Base-by-base conservation (phyloP, 2,888 invertebrate genomes). In the Parelbella ahira region DNA sequence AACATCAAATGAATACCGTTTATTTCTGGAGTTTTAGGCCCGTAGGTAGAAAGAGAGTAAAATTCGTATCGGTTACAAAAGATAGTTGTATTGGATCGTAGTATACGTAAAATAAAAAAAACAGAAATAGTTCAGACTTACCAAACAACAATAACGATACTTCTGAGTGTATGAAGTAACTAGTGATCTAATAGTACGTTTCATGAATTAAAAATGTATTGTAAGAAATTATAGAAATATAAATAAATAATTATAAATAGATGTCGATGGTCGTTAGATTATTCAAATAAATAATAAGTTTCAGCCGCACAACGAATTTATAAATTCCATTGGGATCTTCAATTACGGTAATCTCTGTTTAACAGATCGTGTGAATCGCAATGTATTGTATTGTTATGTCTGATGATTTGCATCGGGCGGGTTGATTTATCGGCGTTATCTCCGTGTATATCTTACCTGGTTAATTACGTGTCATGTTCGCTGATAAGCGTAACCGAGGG, bases 1-100 rank as follows among this genome's bases (percentile, higher is more conserved):
- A 68, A 15, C 3, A 3, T 59, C 74, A 65, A 77, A 76, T 75
- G 76, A 78, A 77, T 77, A 69, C 74, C 63, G 68, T 66, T 68
- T 63, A 68, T 60, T 68, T 66, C 66, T 63, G 59, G 73, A 73
- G 68, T 52, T 64, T n/a, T 63, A 8, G 49, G 43, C 37, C 37
- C 49, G 47, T 50, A 45, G 51, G 48, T 47, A 48, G 52, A 43
- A 36, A n/a, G n/a, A n/a, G n/a, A n/a, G n/a, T n/a, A n/a, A n/a
- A n/a, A n/a, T n/a, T n/a, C n/a, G n/a, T n/a, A n/a, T n/a, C n/a
- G n/a, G n/a, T n/a, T n/a, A n/a, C n/a, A n/a, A n/a, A n/a, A n/a
- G n/a, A n/a, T n/a, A n/a, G n/a, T n/a, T n/a, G n/a, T n/a, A n/a
- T n/a, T n/a, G n/a, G n/a, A n/a, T n/a, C n/a, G n/a, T n/a, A n/a